Evolutionary conservation across 2,797 vertebrate genomes (phyloP), one percentile per base, ranked within the genome.

Genomic region (Molossus alvarezi): DNA sequence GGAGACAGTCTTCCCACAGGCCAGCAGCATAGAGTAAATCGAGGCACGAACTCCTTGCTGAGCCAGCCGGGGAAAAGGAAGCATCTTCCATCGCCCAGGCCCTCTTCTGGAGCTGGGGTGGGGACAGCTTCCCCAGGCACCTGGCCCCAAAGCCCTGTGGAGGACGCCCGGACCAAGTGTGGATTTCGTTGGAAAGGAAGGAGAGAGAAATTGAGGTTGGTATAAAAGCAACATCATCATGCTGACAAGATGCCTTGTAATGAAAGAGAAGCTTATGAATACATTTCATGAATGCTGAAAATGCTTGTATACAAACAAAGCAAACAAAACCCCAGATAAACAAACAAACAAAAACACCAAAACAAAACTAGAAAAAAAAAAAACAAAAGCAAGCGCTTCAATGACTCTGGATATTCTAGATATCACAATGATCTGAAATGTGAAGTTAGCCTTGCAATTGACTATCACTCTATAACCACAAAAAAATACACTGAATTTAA

Each of bases 401-500:
- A 65, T 69, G 18, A 10, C 64, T 84, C 17, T 37, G 2, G 6
- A 41, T 67, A 69, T 17, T 90, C 18, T 64, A 82, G 33, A 72
- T 73, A 64, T 5, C 29, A 75, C n/a, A 90, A 21, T 64, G 64
- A 57, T 1, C 25, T 57, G 41, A 85, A 90, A 88, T 79, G 65
- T 45, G 83, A 90, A 86, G 76, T 41, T 76, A 60, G 9, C 69
- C 88, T 94, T 89, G 21, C 12, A 88, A 65, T 2, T 69, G 21
- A 83, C 82, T 48, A 64, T 69, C 37, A 45, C 33, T 57, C 71
- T 29, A 67, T 4, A 79, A 85, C 13, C 53, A 85, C 23, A 84
- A 48, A 84, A 48, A 72, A 67, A 27, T n/a, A 23, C 3, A 55
- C 81, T 88, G 67, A 90, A 67, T 37, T 77, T 87, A 88, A 95